phyloP scores from a whole-genome alignment of 2,113 vertebrate species.

The Phasianus colchicus region DNA sequence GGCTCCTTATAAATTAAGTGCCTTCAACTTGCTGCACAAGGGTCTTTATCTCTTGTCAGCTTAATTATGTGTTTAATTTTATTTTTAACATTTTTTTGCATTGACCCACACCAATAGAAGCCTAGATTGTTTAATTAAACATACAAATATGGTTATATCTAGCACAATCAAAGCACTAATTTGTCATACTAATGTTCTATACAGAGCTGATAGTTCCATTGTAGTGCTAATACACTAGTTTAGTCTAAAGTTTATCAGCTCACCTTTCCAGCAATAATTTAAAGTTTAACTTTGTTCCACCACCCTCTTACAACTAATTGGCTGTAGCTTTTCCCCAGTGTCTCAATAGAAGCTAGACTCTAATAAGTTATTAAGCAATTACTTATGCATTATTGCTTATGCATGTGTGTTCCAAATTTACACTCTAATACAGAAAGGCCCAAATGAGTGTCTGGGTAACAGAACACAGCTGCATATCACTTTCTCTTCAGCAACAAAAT shows the following conservation, averaged over 20 bases:
- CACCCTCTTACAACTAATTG: conserved; percentile 49
- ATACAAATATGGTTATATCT: conserved; percentile 90
- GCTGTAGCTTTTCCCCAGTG: conserved; percentile 43
- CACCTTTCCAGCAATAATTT: conserved; percentile 61
- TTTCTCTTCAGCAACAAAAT: background rate
- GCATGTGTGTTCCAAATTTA: conserved; percentile 11
- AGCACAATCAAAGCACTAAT: conserved; percentile 85
- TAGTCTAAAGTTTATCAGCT: conserved; percentile 53
- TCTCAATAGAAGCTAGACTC: background rate
- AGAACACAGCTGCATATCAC: background rate
- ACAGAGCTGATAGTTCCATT: conserved; percentile 82
- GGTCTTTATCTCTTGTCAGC: conserved; percentile 91
- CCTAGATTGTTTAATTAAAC: conserved; percentile 95
- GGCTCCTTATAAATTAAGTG: conserved; percentile 91
- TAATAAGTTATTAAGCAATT: conserved; percentile 58
- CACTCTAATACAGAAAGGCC: background rate
- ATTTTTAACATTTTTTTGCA: conserved; percentile 93
- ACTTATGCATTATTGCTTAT: conserved; percentile 38
- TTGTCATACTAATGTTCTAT: conserved; percentile 87
- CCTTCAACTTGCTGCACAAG: conserved; percentile 85
- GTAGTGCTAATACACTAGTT: conserved; percentile 67
- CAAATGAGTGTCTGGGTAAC: background rate
- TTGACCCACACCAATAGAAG: conserved; percentile 87
- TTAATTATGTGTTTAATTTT: conserved; percentile 99
- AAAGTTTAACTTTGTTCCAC: conserved; percentile 62